Evolutionary conservation across 2,888 invertebrate genomes (phyloP).

Genomic region (Drosophila ustulata): DNA sequence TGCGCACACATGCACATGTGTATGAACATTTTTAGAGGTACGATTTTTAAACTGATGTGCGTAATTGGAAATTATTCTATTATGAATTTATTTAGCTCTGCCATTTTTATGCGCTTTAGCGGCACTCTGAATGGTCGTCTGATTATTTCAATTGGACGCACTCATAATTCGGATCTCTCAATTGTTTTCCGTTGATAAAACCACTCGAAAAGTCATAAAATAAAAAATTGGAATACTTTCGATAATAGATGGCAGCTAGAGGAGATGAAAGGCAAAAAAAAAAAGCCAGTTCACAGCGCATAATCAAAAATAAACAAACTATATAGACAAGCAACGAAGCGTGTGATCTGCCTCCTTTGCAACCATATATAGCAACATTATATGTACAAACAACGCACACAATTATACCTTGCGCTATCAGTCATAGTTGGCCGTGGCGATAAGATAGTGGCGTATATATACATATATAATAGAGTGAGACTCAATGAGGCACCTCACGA

Average conservation of each 20-base stretch:
- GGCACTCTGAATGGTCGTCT: conserved; percentile 16
- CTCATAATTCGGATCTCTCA: conserved; percentile 36
- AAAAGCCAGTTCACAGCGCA: conserved; percentile 25
- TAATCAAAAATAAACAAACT: conserved; percentile 72
- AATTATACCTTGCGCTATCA: conserved; percentile 48
- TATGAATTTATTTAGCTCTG: conserved; percentile 21
- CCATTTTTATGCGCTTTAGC: conserved; percentile 1
- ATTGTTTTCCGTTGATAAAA: conserved; percentile 65
- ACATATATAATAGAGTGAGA: conserved; percentile 1
- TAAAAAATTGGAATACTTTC: not conserved
- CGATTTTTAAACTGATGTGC: conserved; percentile 37
- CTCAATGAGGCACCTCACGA: conserved; percentile 44
- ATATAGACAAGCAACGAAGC: conserved; percentile 24
- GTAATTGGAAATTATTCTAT: conserved; percentile 41
- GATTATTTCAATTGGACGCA: conserved; percentile 34
- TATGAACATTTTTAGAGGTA: conserved; percentile 16
- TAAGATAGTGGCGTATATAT: conserved; percentile 49
- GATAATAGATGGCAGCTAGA: not conserved
- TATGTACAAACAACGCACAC: conserved; percentile 13
- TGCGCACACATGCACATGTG: conserved; percentile 16
- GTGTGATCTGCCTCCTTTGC: conserved; percentile 49
- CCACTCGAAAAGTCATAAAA: conserved; percentile 27
- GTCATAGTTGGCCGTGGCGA: conserved; percentile 68
- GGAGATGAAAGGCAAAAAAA: not conserved
- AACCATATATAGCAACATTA: conserved; percentile 8